Evolutionary conservation across 1,140 invertebrate genomes (phyloP).

Genomic region (Drosophila serrata): DNA sequence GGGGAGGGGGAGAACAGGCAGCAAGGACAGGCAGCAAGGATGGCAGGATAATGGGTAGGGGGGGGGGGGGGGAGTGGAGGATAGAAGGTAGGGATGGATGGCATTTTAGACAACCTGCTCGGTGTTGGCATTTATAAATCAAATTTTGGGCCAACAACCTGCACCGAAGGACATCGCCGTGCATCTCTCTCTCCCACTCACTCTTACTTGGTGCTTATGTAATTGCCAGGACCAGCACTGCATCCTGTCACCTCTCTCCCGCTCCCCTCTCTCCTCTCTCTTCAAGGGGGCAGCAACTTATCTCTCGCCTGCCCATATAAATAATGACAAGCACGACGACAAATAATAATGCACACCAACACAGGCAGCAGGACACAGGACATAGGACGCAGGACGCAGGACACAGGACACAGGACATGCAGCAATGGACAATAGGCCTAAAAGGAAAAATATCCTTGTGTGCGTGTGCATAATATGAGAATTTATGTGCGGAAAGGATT

Average conservation of each 20-base stretch:
- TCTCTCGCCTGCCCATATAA: conserved; percentile 83
- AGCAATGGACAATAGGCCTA: conserved; percentile 66
- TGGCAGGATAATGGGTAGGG: conserved; percentile 5
- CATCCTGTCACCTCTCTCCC: conserved; percentile 29
- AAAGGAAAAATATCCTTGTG: conserved; percentile 43
- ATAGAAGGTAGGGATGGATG: not conserved
- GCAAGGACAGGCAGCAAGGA: not conserved
- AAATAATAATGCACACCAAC: conserved; percentile 81
- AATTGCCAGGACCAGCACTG: conserved; percentile 70
- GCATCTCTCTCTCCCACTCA: conserved; percentile 9
- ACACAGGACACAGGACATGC: conserved; percentile 29
- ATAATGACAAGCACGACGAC: conserved; percentile 85
- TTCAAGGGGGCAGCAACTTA: conserved; percentile 63
- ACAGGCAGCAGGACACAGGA: conserved; percentile 21
- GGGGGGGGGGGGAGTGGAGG: not conserved
- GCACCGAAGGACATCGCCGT: conserved; percentile 59
- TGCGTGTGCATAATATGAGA: conserved; percentile 80
- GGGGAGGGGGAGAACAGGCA: conserved; percentile 12
- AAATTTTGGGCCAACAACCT: conserved; percentile 83
- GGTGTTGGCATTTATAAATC: conserved; percentile 82
- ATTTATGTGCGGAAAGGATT: conserved; percentile 85
- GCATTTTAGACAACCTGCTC: conserved; percentile 38
- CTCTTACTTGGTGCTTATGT: conserved; percentile 53
- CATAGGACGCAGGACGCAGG: not conserved
- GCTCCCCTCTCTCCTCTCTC: not conserved